Percentiles rank a stretch among this genome's conserved stretches.
These are phyloP conservation scores for Phrynosoma platyrhinos DNA, from an alignment of 2,113 vertebrate species.

Conservation along the genomic window DNA sequence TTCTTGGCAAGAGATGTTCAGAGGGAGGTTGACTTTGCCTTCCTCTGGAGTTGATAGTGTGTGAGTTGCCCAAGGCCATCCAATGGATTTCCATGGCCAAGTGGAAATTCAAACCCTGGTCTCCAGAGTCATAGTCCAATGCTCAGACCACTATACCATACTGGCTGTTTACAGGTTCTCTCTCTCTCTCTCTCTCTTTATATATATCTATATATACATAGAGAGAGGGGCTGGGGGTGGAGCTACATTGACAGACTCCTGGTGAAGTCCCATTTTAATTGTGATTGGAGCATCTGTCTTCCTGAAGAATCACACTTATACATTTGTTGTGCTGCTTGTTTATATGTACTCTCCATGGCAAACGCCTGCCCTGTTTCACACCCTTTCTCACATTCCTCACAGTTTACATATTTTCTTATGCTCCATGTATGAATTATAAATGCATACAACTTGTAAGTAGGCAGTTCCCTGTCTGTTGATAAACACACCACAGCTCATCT, in stretches of 20 bases:
- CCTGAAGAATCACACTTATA: constrained; percentile 28
- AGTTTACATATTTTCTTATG: constrained; percentile 5
- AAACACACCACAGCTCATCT: not conserved
- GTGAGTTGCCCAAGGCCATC: no score
- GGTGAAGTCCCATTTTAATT: not conserved
- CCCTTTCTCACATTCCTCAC: constrained; percentile 1
- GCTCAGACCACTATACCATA: no score
- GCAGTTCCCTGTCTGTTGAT: constrained; percentile 2
- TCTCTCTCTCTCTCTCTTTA: no score
- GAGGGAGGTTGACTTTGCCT: not conserved
- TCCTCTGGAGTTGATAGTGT: not conserved
- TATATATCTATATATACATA: not conserved
- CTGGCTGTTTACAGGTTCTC: no score
- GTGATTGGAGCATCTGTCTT: constrained; percentile 22
- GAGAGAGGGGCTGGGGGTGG: no score
- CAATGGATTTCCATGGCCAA: not conserved
- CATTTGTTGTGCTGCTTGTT: constrained; percentile 31
- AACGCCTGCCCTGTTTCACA: constrained; percentile 40
- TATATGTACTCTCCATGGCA: constrained; percentile 21
- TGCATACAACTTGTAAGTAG: constrained; percentile 17
- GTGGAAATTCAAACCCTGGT: no score
- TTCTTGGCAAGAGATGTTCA: no score
- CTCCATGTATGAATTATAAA: not conserved
- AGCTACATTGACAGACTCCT: not conserved
- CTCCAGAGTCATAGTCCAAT: no score